phyloP scores from a whole-genome alignment of 1,140 invertebrate species.

The Bombus difficillimus region DNA sequence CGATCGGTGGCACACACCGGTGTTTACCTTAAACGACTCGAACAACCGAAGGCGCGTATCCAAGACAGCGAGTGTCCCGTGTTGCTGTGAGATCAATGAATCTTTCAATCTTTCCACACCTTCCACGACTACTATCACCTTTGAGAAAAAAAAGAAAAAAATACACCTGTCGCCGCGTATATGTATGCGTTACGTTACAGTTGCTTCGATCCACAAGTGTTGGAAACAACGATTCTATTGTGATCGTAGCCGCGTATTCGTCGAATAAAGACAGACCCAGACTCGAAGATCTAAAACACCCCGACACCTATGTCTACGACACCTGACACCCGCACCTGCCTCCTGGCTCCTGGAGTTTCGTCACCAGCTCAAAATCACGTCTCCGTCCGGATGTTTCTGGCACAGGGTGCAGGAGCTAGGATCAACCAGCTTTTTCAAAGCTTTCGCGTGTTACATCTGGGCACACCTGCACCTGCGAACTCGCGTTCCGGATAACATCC shows the following conservation, averaged over 20 bases:
- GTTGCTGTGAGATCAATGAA: constrained; percentile 8
- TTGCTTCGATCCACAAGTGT: constrained; percentile 29
- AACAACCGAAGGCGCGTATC: not conserved
- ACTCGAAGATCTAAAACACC: constrained; percentile 5
- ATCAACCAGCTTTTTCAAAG: not conserved
- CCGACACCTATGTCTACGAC: not conserved
- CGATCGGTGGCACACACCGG: constrained; percentile 17
- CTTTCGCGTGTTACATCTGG: constrained; percentile 42
- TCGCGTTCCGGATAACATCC: constrained; percentile 69
- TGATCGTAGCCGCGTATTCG: not conserved
- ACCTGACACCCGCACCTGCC: constrained; percentile 14
- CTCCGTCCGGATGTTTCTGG: not conserved
- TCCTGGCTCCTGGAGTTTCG: not conserved
- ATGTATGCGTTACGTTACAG: not conserved
- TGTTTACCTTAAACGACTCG: constrained; percentile 22
- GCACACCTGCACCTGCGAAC: constrained; percentile 50
- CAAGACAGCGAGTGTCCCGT: constrained; percentile 14
- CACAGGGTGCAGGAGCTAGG: constrained; percentile 32
- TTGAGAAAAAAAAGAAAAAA: no score
- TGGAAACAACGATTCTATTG: not conserved
- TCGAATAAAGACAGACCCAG: not conserved
- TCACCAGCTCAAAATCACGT: not conserved
- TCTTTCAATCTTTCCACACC: constrained; percentile 8
- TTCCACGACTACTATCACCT: not conserved
- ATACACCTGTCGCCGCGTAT: not conserved